Evolutionary conservation across 2,888 invertebrate genomes (phyloP).

Genomic region (Palloptera scutellata): DNA sequence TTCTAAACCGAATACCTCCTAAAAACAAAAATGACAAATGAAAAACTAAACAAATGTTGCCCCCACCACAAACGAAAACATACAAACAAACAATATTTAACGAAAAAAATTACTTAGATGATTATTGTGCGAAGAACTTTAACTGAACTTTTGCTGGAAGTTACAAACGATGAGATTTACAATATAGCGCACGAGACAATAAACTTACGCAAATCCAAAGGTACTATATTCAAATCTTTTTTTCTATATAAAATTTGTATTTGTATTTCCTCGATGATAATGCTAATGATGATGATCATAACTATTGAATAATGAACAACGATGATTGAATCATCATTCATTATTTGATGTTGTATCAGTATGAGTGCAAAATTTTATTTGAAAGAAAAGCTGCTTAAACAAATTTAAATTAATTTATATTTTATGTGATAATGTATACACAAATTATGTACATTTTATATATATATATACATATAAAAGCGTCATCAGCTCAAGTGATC

Average conservation of each 20-base stretch:
- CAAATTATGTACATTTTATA: constrained; percentile 54
- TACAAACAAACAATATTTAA: constrained; percentile 15
- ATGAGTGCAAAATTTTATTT: not conserved
- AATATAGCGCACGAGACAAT: constrained; percentile 85
- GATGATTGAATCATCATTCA: no score
- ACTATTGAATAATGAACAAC: no score
- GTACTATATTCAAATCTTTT: constrained; percentile 66
- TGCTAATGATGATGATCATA: constrained; percentile 15
- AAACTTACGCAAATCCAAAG: constrained; percentile 81
- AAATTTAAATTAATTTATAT: constrained; percentile 28
- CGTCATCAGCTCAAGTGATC: constrained; percentile 67
- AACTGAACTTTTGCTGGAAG: constrained; percentile 93
- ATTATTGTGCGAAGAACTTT: constrained; percentile 84
- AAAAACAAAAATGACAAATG: constrained; percentile 25
- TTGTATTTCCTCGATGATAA: constrained; percentile 25
- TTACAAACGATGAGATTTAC: constrained; percentile 89
- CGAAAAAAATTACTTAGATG: constrained; percentile 72
- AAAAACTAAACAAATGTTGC: constrained; percentile 34
- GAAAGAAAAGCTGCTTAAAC: not conserved
- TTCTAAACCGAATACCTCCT: not conserved
- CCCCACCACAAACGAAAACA: constrained; percentile 21
- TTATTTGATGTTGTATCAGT: no score
- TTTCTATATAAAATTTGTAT: constrained; percentile 41
- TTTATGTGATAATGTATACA: constrained; percentile 39
- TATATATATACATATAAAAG: constrained; percentile 60